phyloP scores from a whole-genome alignment of 2,888 invertebrate genomes.

The Scaeva pyrastri region DNA sequence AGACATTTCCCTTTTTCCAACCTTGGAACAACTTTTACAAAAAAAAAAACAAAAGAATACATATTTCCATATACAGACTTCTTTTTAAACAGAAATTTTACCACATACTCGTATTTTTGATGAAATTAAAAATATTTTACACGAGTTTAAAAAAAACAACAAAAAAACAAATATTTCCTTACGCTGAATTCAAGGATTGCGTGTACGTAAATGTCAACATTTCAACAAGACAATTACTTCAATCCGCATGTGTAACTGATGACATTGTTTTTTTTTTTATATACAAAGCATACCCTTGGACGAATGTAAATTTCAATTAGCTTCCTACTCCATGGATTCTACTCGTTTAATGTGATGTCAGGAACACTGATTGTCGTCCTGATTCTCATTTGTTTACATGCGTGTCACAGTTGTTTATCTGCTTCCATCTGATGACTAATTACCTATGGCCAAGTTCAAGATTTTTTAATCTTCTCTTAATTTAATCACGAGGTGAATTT shows the following conservation, averaged over 20 bases:
- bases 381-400: neutral
- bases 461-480: neutral
- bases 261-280: too few relatives aligned
- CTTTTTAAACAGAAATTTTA: too few relatives aligned
- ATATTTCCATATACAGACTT: too few relatives aligned
- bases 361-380: neutral
- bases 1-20: too few relatives aligned
- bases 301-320: neutral
- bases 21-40: too few relatives aligned
- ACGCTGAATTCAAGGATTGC: neutral
- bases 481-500: neutral
- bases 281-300: neutral
- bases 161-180: too few relatives aligned
- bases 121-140: too few relatives aligned
- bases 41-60: too few relatives aligned
- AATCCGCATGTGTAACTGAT: neutral
- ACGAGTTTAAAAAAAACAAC: too few relatives aligned
- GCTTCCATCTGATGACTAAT: neutral
- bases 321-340: too few relatives aligned
- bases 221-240: neutral
- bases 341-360: neutral
- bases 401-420: neutral
- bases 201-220: neutral
- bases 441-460: neutral
- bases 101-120: too few relatives aligned